Conservation (phyloP, 1,140 invertebrate genomes). For the Cepaea nemoralis region DNA sequence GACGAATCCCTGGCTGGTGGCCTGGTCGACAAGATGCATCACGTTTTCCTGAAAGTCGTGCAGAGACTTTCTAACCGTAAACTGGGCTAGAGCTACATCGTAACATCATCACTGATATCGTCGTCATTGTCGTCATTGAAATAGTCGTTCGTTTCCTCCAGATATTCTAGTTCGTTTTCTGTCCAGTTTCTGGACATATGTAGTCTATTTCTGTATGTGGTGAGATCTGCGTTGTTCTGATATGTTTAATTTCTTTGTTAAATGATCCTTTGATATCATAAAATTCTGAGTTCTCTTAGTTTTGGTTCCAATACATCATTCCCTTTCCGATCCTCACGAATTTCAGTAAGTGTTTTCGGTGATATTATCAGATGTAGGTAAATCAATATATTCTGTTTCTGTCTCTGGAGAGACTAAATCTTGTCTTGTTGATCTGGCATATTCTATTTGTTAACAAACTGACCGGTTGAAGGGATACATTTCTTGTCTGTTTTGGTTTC, state of each 20-base stretch:
- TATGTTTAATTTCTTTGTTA: too few species aligned
- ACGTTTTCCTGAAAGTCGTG: not conserved
- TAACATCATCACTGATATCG: not conserved
- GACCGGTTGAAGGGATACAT: not conserved
- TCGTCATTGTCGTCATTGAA: not conserved
- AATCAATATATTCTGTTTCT: conserved; percentile 11
- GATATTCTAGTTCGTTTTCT: not conserved
- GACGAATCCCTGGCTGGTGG: not conserved
- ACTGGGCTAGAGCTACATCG: not conserved
- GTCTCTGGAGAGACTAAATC: not conserved
- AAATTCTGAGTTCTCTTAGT: too few species aligned
- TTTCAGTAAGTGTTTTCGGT: too few species aligned
- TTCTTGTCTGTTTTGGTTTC: not conserved
- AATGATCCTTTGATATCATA: too few species aligned
- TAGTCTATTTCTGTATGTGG: not conserved
- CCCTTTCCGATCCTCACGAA: not conserved
- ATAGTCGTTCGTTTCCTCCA: not conserved
- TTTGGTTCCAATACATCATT: too few species aligned
- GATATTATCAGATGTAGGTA: not conserved
- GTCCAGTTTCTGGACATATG: not conserved
- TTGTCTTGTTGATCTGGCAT: too few species aligned
- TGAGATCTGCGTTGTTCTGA: too few species aligned
- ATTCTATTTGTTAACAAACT: not conserved
- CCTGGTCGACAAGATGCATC: not conserved
- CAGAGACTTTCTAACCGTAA: not conserved